Percentiles rank a stretch among this genome's conserved stretches.
These are phyloP conservation scores for Crocuta crocuta DNA, from an alignment of 2,113 vertebrate genomes.

Conservation along the genomic window DNA sequence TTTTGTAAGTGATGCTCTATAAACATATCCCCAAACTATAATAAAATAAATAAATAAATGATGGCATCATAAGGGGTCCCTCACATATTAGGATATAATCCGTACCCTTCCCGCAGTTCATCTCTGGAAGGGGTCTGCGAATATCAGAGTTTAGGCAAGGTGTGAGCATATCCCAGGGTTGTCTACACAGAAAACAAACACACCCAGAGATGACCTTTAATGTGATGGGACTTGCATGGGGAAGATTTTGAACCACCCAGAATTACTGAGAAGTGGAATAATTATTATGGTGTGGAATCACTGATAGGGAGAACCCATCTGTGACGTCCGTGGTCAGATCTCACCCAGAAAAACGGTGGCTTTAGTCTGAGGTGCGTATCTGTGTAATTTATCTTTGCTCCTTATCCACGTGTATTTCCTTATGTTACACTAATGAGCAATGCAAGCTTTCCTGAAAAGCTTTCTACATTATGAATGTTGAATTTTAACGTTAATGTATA, in stretches of 20 bases:
- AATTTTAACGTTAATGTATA: neutral
- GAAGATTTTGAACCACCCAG: accelerated
- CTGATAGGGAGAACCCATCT: accelerated
- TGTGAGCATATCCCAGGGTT: accelerated
- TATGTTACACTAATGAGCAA: neutral
- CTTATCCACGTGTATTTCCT: accelerated
- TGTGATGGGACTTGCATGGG: no score
- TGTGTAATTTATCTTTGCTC: neutral
- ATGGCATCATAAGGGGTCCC: neutral
- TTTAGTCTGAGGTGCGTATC: accelerated
- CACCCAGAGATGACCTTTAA: accelerated
- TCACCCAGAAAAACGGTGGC: no score
- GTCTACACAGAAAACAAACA: neutral
- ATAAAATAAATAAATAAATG: neutral
- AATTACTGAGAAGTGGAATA: no score
- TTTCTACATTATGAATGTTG: neutral
- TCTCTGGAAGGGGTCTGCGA: neutral
- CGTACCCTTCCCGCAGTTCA: accelerated
- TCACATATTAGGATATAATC: neutral
- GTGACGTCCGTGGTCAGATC: accelerated
- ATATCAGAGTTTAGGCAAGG: neutral
- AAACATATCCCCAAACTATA: neutral
- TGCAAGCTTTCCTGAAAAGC: neutral
- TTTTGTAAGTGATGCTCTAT: neutral
- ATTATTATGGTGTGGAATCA: neutral